Percentiles rank a stretch among this genome's conserved stretches.
phyloP scores from a whole-genome alignment of 2,113 vertebrate species.

The Lichenostomus cassidix region DNA sequence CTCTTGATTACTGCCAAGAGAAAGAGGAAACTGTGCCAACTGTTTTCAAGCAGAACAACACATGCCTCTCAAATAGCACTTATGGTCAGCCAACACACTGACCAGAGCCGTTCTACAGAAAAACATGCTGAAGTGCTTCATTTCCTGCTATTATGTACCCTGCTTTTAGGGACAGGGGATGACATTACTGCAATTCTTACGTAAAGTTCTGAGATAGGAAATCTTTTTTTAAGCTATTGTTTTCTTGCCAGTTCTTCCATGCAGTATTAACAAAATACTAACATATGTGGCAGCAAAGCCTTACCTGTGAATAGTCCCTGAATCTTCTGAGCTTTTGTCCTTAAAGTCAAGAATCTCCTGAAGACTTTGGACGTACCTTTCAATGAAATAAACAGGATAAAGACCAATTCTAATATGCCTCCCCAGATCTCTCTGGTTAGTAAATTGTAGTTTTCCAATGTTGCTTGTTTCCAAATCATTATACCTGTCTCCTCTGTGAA shows the following conservation, averaged over 20 bases:
- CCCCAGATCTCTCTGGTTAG: background rate
- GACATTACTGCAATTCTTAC: background rate
- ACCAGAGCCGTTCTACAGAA: background rate
- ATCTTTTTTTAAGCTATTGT: background rate
- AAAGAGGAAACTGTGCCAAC: background rate
- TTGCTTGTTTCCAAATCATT: background rate
- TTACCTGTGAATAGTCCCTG: constrained; percentile 83
- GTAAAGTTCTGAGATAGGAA: background rate
- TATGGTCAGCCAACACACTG: background rate
- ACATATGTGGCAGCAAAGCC: background rate
- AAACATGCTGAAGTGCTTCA: background rate
- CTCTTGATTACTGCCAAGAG: background rate
- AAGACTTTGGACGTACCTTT: constrained; percentile 93
- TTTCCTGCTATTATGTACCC: background rate
- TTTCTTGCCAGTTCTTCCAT: background rate
- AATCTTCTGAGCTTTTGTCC: constrained; percentile 86
- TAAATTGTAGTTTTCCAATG: background rate
- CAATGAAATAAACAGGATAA: constrained; percentile 28
- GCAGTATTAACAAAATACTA: background rate
- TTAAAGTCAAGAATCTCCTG: constrained; percentile 93
- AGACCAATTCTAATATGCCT: background rate
- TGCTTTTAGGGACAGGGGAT: background rate
- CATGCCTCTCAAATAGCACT: background rate
- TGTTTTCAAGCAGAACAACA: background rate
- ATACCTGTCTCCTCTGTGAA: background rate